Evolutionary conservation across 2,797 vertebrate genomes (phyloP).

Genomic region (Chaenodraco wilsoni): DNA sequence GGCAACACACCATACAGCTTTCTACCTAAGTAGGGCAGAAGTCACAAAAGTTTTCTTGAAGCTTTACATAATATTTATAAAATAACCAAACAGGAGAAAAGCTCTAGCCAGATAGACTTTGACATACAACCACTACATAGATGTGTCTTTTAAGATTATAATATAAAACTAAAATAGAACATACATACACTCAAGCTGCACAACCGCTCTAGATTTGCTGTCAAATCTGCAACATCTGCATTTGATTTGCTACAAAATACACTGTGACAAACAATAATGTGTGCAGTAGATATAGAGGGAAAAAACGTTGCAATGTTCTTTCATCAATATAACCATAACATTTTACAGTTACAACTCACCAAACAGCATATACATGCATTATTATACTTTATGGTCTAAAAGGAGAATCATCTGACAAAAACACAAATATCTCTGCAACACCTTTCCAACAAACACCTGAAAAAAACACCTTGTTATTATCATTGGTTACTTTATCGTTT

Average conservation of each 20-base stretch:
- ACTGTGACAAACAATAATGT: slow-evolving; percentile 37
- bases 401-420: background rate
- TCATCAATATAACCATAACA: background rate
- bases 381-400: slow-evolving; percentile 1
- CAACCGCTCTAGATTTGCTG: slow-evolving; percentile 2
- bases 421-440: slow-evolving; percentile 5
- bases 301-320: slow-evolving; percentile 5
- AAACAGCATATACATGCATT: slow-evolving; percentile 18
- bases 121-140: background rate
- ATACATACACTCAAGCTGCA: background rate
- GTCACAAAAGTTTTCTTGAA: slow-evolving; percentile 23
- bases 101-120: slow-evolving; percentile 15
- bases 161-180: background rate
- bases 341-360: slow-evolving; percentile 4
- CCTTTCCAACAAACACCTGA: slow-evolving; percentile 1
- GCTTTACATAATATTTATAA: slow-evolving; percentile 41
- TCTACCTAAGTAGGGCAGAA: slow-evolving; percentile 12
- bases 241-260: slow-evolving; percentile 20
- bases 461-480: background rate
- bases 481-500: background rate
- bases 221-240: background rate
- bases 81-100: slow-evolving; percentile 18
- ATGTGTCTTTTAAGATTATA: background rate
- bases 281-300: slow-evolving; percentile 4
- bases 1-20: slow-evolving; percentile 21